Evolutionary conservation across 2,113 vertebrate genomes (phyloP).

Genomic region (Podiceps cristatus): DNA sequence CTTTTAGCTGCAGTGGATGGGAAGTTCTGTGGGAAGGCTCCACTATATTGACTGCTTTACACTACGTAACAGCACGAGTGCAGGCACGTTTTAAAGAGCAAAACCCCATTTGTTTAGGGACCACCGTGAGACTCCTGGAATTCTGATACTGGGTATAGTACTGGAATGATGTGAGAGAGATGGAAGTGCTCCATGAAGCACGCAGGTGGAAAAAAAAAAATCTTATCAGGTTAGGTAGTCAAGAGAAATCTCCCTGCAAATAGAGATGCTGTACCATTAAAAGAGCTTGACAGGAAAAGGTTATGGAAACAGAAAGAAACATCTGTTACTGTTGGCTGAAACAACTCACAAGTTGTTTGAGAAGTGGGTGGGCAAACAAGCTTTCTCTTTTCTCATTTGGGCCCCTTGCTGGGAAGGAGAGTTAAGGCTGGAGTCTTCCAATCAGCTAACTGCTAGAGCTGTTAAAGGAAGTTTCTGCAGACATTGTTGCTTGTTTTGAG

Average conservation of each 20-base stretch:
- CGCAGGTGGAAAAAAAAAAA: background rate
- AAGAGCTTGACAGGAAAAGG: background rate
- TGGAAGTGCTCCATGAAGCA: background rate
- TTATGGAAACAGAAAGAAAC: background rate
- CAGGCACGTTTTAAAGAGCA: background rate
- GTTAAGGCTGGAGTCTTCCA: background rate
- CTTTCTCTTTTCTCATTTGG: background rate
- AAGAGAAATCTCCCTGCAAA: background rate
- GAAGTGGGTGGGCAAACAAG: background rate
- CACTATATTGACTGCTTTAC: background rate
- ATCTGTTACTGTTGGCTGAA: background rate
- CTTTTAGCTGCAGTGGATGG: background rate
- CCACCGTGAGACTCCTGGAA: background rate
- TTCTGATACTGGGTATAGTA: background rate
- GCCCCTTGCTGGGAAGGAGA: background rate
- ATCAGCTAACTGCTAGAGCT: background rate
- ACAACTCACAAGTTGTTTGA: background rate
- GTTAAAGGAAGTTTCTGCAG: background rate
- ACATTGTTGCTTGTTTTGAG: slow-evolving; percentile 1
- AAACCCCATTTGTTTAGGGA: background rate
- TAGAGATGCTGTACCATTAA: background rate
- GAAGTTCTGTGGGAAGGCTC: background rate
- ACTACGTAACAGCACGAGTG: rapidly evolving
- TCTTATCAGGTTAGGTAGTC: background rate
- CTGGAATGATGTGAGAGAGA: background rate